Evolutionary conservation across 2,888 invertebrate genomes (phyloP).

Genomic region (Hydrotaea cyrtoneurina): DNA sequence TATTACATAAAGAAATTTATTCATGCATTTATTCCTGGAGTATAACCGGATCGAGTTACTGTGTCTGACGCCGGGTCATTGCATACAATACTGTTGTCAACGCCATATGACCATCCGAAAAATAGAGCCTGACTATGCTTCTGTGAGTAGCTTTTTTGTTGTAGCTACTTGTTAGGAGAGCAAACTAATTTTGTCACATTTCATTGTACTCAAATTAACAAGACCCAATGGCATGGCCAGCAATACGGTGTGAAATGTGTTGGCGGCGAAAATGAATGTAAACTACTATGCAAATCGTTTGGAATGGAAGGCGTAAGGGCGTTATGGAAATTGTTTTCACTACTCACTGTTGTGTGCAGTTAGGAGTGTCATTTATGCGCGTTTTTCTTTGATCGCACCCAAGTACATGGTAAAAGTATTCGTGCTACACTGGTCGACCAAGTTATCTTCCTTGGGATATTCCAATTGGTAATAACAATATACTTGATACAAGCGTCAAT

Average conservation of each 20-base stretch:
- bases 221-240: not conserved
- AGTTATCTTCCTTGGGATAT: no score
- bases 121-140: not conserved
- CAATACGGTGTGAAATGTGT: not conserved
- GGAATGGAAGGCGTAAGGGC: no score
- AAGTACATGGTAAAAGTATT: no score
- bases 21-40: no score
- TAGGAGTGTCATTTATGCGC: not conserved
- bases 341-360: no score
- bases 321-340: no score
- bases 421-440: no score
- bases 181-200: conserved; percentile 60
- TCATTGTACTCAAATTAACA: conserved; percentile 49
- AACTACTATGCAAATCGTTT: no score
- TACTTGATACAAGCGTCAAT: no score
- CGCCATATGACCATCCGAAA: not conserved
- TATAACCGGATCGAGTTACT: not conserved
- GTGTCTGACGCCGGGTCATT: not conserved
- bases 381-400: no score
- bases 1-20: no score
- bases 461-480: no score
- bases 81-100: conserved; percentile 4
- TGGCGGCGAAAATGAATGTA: not conserved
- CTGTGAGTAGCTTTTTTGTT: conserved; percentile 14
- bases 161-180: conserved; percentile 51